These are phyloP conservation scores for Heliothis subflexa DNA, from an alignment of 1,140 invertebrate genomes.

Conservation along the genomic window DNA sequence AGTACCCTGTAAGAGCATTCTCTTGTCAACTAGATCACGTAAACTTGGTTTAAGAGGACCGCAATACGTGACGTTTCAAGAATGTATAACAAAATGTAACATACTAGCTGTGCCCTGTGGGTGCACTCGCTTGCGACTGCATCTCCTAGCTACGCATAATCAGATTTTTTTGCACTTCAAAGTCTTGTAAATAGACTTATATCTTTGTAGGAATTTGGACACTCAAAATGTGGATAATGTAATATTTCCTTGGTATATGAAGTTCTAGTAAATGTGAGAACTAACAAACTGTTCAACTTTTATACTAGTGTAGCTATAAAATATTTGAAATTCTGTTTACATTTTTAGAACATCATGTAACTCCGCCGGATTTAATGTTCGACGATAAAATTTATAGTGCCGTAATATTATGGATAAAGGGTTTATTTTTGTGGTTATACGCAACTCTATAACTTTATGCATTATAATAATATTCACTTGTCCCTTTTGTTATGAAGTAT, in stretches of 20 bases:
- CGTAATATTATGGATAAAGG: background rate
- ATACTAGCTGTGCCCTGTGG: background rate
- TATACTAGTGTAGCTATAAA: background rate
- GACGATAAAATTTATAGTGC: background rate
- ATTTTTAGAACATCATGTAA: background rate
- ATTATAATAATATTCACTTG: no score
- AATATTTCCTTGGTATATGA: no score
- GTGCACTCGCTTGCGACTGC: no score
- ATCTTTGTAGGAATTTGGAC: no score
- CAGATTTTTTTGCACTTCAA: no score
- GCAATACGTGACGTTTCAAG: constrained; percentile 2
- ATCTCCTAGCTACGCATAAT: no score
- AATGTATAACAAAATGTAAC: background rate
- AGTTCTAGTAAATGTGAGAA: no score
- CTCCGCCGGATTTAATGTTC: background rate
- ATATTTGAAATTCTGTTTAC: constrained; percentile 9
- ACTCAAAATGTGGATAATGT: no score
- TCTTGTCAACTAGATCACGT: constrained; percentile 19
- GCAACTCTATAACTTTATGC: no score
- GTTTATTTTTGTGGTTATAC: background rate
- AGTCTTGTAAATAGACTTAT: no score
- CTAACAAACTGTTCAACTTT: no score
- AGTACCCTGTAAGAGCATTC: constrained; percentile 25
- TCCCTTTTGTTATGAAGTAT: no score
- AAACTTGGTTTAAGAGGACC: constrained; percentile 5